A percentile compares a stretch with the other conserved stretches of the same genome.
Evolutionary conservation across 30 jellyfish, hydroid and myxozoan species (phyloP).

Genomic region (Aurelia coerulea): DNA sequence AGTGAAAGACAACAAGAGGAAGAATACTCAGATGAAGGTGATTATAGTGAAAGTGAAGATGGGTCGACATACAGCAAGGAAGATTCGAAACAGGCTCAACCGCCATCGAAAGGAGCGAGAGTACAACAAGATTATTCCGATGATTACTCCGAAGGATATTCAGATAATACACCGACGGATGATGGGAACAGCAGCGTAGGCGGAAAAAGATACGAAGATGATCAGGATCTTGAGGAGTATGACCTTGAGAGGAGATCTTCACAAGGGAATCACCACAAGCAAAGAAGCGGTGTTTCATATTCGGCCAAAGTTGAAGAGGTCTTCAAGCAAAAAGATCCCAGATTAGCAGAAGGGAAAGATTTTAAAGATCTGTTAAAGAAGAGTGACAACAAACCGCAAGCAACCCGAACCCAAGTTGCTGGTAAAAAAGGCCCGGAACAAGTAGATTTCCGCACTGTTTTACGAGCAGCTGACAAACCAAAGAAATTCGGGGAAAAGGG

Average conservation of each 20-base stretch:
- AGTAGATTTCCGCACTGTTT: conserved; percentile 89
- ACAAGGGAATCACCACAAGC: background rate
- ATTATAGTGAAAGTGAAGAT: conserved; percentile 34
- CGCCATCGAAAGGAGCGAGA: background rate
- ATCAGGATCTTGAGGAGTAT: conserved; percentile 52
- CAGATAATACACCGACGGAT: conserved; percentile 69
- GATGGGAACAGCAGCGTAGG: conserved; percentile 62
- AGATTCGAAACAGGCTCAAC: background rate
- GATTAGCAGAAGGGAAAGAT: conserved; percentile 80
- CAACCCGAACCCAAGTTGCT: conserved; percentile 14
- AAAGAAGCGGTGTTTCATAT: conserved; percentile 19
- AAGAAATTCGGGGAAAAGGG: conserved; percentile 34
- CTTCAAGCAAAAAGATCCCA: conserved; percentile 89
- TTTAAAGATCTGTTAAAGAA: conserved; percentile 85
- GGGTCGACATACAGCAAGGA: background rate
- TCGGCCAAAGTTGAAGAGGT: conserved; percentile 73
- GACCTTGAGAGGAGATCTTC: conserved; percentile 42
- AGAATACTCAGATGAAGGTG: conserved; percentile 49
- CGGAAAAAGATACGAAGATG: conserved; percentile 60
- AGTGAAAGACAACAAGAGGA: background rate
- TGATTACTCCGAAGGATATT: conserved; percentile 58
- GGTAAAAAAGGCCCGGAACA: conserved; percentile 87
- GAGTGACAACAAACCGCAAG: conserved; percentile 34
- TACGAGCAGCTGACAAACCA: conserved; percentile 67
- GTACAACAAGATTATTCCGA: conserved; percentile 36